A percentile compares a stretch with the other conserved stretches of the same genome.
Conservation (phyloP, 1,140 invertebrate species). For the Luehdorfia chinensis region DNA sequence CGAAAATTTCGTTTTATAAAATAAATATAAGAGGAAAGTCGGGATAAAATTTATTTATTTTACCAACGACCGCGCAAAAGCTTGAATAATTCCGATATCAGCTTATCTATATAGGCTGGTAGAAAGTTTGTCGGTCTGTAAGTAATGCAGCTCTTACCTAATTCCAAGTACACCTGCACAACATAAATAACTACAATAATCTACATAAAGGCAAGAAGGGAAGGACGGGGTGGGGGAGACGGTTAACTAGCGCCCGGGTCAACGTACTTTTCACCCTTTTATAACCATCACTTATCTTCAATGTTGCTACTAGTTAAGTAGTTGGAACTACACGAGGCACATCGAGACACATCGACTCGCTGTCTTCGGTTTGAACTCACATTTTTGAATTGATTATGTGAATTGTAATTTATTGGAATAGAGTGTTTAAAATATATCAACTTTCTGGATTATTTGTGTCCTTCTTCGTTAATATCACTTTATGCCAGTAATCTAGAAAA, state of each 20-base stretch:
- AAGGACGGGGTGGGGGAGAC: not conserved
- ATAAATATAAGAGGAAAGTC: too few species aligned
- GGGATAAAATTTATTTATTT: too few species aligned
- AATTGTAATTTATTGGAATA: too few species aligned
- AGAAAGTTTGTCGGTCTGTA: slow-evolving; percentile 11
- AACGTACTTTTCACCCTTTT: slow-evolving; percentile 16
- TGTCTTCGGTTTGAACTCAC: not conserved
- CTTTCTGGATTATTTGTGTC: too few species aligned
- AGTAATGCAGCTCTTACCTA: slow-evolving; percentile 8
- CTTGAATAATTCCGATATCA: not conserved
- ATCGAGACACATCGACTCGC: too few species aligned
- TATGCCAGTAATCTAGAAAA: too few species aligned
- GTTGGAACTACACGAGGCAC: not conserved
- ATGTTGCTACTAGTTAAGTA: slow-evolving; percentile 16
- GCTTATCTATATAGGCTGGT: slow-evolving; percentile 9
- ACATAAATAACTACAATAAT: slow-evolving; percentile 13
- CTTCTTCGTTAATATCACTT: too few species aligned
- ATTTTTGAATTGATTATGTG: too few species aligned
- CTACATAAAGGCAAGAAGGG: slow-evolving; percentile 1
- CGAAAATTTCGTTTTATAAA: too few species aligned
- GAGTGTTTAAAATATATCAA: too few species aligned
- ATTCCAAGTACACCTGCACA: slow-evolving; percentile 13
- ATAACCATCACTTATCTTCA: slow-evolving; percentile 18
- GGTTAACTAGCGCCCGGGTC: not conserved
- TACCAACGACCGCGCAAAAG: too few species aligned